phyloP scores from a whole-genome alignment of 2,888 invertebrate species.

The Diloba caeruleocephala region DNA sequence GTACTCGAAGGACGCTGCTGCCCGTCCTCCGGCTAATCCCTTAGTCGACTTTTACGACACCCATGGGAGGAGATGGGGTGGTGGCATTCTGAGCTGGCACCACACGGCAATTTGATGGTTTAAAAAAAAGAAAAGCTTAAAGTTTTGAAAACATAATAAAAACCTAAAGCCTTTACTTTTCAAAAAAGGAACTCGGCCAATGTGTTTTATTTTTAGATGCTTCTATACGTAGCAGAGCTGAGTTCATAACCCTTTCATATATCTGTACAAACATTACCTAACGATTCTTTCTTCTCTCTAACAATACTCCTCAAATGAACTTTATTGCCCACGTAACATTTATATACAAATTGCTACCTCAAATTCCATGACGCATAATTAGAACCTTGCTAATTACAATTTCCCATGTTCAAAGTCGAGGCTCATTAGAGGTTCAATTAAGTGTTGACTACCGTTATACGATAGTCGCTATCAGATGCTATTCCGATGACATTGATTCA shows the following conservation, averaged over 20 bases:
- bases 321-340: slow-evolving; percentile 45
- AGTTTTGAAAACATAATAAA: no score
- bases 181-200: no score
- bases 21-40: no score
- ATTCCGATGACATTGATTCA: slow-evolving; percentile 49
- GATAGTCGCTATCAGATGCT: slow-evolving; percentile 49
- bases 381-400: slow-evolving; percentile 53
- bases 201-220: no score
- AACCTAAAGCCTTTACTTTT: no score
- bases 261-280: slow-evolving; percentile 13
- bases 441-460: slow-evolving; percentile 49
- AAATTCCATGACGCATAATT: slow-evolving; percentile 54
- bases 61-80: no score
- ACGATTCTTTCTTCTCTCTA: slow-evolving; percentile 17
- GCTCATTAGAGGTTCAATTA: slow-evolving; percentile 54
- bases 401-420: slow-evolving; percentile 48
- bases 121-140: no score
- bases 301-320: slow-evolving; percentile 43
- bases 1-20: no score
- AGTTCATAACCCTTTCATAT: slow-evolving; percentile 17
- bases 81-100: no score
- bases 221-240: no score
- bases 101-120: no score
- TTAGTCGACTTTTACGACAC: no score
- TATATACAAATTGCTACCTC: slow-evolving; percentile 45